Evolutionary conservation across 2,888 invertebrate genomes (phyloP).

Genomic region (Paralinhomoeus sp.): DNA sequence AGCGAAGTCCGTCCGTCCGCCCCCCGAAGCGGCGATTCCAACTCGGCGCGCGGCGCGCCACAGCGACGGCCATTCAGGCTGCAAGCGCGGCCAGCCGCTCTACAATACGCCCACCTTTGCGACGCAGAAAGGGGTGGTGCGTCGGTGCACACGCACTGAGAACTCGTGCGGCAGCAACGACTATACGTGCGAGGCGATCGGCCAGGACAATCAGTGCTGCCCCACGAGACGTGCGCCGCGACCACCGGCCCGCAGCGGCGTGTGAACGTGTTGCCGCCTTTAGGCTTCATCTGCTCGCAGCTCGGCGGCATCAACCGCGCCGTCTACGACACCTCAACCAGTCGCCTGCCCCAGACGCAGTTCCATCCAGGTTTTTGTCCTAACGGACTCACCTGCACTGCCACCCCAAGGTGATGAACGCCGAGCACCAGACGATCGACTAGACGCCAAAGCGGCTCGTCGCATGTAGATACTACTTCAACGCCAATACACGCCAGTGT

Average conservation of each 20-base stretch:
- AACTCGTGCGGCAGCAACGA: too few relatives aligned
- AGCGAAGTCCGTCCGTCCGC: slow-evolving; percentile 23
- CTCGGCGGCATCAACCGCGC: slow-evolving; percentile 11
- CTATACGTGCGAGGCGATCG: slow-evolving; percentile 19
- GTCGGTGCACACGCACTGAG: neutral
- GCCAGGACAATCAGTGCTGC: slow-evolving; percentile 23
- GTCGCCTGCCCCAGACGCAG: too few relatives aligned
- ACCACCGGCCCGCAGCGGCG: too few relatives aligned
- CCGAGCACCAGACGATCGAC: too few relatives aligned
- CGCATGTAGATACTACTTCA: too few relatives aligned
- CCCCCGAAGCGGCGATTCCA: neutral
- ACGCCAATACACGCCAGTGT: neutral
- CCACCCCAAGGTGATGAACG: too few relatives aligned
- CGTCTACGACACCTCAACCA: too few relatives aligned
- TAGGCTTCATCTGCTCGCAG: slow-evolving; percentile 15
- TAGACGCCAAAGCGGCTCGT: too few relatives aligned
- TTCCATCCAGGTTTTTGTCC: too few relatives aligned
- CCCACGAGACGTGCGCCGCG: slow-evolving; percentile 10
- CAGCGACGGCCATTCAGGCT: slow-evolving; percentile 14
- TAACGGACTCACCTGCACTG: too few relatives aligned
- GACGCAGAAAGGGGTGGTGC: neutral
- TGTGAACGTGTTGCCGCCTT: too few relatives aligned
- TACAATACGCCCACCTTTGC: slow-evolving; percentile 8
- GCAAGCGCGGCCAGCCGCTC: slow-evolving; percentile 22
- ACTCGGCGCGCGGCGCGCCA: too few relatives aligned